phyloP scores from a whole-genome alignment of 2,797 vertebrate species.

The Trematomus bernacchii region DNA sequence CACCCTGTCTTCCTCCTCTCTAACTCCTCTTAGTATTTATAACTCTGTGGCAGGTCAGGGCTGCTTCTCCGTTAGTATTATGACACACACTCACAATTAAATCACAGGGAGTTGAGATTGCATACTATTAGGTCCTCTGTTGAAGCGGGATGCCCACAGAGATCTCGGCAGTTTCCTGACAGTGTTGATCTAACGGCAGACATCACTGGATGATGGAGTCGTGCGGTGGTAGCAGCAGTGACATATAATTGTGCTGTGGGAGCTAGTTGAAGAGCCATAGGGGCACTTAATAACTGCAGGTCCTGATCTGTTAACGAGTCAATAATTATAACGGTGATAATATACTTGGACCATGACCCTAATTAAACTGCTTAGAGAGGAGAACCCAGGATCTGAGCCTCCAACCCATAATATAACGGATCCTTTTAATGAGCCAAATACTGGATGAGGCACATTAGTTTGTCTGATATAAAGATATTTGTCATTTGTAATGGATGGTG shows the following conservation, averaged over 20 bases:
- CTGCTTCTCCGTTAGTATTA: conserved; percentile 33
- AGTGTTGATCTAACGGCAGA: conserved; percentile 52
- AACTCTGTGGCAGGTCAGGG: conserved; percentile 33
- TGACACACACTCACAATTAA: conserved; percentile 27
- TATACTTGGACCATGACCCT: neutral
- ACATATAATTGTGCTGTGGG: conserved; percentile 34
- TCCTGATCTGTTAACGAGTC: conserved; percentile 12
- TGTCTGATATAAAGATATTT: neutral
- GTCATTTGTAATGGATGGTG: neutral
- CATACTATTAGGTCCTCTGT: conserved; percentile 33
- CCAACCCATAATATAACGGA: neutral
- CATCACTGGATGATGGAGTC: conserved; percentile 49
- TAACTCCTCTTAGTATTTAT: conserved; percentile 27
- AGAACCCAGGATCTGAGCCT: neutral
- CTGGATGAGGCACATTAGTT: neutral
- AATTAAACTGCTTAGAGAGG: neutral
- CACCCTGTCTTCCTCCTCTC: neutral
- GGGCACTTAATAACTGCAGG: conserved; percentile 12
- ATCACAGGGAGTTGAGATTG: conserved; percentile 40
- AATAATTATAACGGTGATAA: neutral
- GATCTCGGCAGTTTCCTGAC: conserved; percentile 48
- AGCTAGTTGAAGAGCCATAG: conserved; percentile 20
- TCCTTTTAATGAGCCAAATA: neutral
- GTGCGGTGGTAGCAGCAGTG: conserved; percentile 14
- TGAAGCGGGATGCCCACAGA: conserved; percentile 34